Evolutionary conservation across 2,113 vertebrate species (phyloP).

Genomic region (Macquaria australasica): DNA sequence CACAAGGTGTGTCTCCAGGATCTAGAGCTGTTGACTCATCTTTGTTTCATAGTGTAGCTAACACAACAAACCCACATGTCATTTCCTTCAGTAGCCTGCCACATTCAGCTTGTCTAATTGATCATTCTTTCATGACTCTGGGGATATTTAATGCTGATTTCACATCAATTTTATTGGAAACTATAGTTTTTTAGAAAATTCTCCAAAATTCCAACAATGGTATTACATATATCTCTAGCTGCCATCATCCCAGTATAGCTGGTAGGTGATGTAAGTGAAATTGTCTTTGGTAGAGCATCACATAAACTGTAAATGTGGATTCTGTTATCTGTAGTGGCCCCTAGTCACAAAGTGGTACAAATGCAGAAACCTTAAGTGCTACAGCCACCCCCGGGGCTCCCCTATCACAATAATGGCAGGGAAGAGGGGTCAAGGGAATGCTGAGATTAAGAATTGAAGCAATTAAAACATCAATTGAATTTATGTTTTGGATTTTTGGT

Average conservation of each 20-base stretch:
- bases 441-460: neutral
- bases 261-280: neutral
- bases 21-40: conserved; percentile 14
- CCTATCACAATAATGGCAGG: neutral
- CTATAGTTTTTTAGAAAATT: neutral
- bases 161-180: neutral
- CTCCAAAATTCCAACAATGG: neutral
- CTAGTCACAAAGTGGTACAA: neutral
- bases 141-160: neutral
- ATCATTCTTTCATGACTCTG: neutral
- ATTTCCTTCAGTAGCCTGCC: neutral
- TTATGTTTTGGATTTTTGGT: neutral
- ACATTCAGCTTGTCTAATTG: neutral
- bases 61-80: neutral
- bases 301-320: neutral
- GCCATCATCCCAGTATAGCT: neutral
- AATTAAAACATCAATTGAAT: neutral
- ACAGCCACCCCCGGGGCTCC: neutral
- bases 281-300: neutral
- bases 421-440: neutral
- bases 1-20: conserved; percentile 8
- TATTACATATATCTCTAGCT: neutral
- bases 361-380: neutral
- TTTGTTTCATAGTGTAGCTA: conserved; percentile 12
- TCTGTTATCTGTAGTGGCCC: neutral